A percentile compares a stretch with the other conserved stretches of the same genome.
Conservation (phyloP, 1,140 invertebrate species). For the Drosophila bifasciata region DNA sequence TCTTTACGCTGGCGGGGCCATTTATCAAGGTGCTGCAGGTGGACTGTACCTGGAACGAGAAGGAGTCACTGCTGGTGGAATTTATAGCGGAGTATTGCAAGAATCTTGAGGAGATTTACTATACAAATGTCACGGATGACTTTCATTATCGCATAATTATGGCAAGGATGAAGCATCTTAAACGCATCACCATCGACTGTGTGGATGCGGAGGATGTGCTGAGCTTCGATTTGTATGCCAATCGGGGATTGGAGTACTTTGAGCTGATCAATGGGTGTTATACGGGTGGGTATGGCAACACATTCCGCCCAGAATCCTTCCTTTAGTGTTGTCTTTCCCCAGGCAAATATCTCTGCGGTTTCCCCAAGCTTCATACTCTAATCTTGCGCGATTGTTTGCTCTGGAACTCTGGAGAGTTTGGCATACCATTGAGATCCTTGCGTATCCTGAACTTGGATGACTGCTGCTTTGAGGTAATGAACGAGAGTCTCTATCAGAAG, state of each 20-base stretch:
- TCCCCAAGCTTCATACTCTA: slow-evolving; percentile 48
- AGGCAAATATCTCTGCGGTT: slow-evolving; percentile 65
- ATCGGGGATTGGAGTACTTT: slow-evolving; percentile 56
- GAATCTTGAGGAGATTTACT: slow-evolving; percentile 59
- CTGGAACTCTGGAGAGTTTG: slow-evolving; percentile 69
- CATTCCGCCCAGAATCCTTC: background rate
- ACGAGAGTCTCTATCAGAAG: slow-evolving; percentile 62
- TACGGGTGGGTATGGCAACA: slow-evolving; percentile 32
- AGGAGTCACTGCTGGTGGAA: slow-evolving; percentile 65
- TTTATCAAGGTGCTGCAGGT: slow-evolving; percentile 42
- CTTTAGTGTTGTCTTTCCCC: background rate
- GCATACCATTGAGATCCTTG: slow-evolving; percentile 47
- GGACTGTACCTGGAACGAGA: slow-evolving; percentile 51
- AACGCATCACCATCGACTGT: slow-evolving; percentile 51
- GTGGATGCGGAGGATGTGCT: slow-evolving; percentile 66
- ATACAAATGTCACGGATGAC: slow-evolving; percentile 62
- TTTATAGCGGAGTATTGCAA: slow-evolving; percentile 61
- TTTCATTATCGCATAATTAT: slow-evolving; percentile 54
- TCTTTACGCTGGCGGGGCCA: slow-evolving; percentile 58
- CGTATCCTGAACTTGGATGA: slow-evolving; percentile 52
- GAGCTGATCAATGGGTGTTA: slow-evolving; percentile 68
- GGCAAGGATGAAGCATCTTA: slow-evolving; percentile 39
- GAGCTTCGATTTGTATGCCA: slow-evolving; percentile 44
- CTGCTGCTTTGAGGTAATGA: slow-evolving; percentile 73
- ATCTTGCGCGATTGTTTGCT: slow-evolving; percentile 64